Base-by-base conservation (phyloP, 2,113 vertebrate genomes). In the Neotragus moschatus region DNA sequence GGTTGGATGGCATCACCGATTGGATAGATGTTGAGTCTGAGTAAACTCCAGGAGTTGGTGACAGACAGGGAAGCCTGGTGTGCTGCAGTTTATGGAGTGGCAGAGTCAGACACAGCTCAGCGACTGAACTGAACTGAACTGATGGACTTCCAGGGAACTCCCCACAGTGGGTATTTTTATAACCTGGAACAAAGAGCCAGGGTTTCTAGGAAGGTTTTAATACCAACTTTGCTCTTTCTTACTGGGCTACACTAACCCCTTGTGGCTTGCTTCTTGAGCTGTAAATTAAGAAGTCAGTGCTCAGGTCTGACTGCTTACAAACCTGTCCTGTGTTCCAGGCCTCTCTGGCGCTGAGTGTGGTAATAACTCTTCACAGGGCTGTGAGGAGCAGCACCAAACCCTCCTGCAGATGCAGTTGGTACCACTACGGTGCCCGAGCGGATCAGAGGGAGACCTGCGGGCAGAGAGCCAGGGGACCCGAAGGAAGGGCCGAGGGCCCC, bases 401-500 rank as follows among this genome's bases (percentile, higher is more conserved):
- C n/a, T 26, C 8, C n/a, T 12, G 12, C 47, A 90, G 21, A 3
- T 92, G 58, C 28, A 43, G 19, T 30, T 49, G 45, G 53, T 30
- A 21, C 47, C 17, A 30, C 28, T 11, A 1, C 2, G 0, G 17
- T 47, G 19, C 58, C 26, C 0, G 1, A 33, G 9, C n/a, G 28
- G 25, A 23, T 15, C 23, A 45, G 13, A 15, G 6, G 17, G 25
- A 88, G 26, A 60, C 58, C 47, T 4, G 12, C 5, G 11, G 60
- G 39, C 23, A 70, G 47, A 82, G n/a, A 77, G 39, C 77, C 28
- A 49, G n/a, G n/a, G n/a, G 5, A 43, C 28, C 13, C 6, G 30
- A 91, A 82, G 56, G 55, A 96, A 79, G 70, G 26, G 28, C 56
- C 26, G 8, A 43, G 2, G 51, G 26, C 13, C 61, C 36, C 63